A percentile compares a stretch with the other conserved stretches of the same genome.
These are phyloP conservation scores for Acanthurus lineatus DNA, from an alignment of 2,797 vertebrate species.

Conservation along the genomic window DNA sequence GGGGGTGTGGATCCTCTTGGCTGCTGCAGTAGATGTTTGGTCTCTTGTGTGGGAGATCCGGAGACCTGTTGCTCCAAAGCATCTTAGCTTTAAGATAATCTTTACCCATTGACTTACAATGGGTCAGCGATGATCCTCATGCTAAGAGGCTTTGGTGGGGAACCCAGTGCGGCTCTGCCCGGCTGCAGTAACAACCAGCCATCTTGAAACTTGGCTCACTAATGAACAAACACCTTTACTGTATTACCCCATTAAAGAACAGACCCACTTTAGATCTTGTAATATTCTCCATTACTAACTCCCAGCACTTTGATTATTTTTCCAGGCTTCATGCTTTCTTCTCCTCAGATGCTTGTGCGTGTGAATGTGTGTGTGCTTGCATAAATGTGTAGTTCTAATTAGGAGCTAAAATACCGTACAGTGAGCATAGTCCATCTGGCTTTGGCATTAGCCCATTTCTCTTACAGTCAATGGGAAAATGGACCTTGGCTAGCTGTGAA, in stretches of 20 bases:
- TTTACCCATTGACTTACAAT: conserved; percentile 68
- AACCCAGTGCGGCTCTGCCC: conserved; percentile 42
- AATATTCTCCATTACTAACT: conserved; percentile 38
- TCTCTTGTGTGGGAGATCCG: conserved; percentile 54
- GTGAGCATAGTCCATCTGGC: conserved; percentile 75
- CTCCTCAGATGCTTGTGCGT: conserved; percentile 32
- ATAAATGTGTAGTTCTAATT: conserved; percentile 71
- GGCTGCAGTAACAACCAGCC: conserved; percentile 42
- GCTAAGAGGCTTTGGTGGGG: conserved; percentile 69
- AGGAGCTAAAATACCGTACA: conserved; percentile 74
- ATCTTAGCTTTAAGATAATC: conserved; percentile 70
- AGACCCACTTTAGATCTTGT: conserved; percentile 50
- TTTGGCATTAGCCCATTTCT: conserved; percentile 76
- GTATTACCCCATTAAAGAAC: conserved; percentile 28
- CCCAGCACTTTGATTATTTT: conserved; percentile 65
- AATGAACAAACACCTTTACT: conserved; percentile 46
- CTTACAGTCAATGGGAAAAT: conserved; percentile 65
- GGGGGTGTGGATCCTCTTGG: conserved; percentile 37
- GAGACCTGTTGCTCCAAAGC: conserved; percentile 67
- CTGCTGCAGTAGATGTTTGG: conserved; percentile 44
- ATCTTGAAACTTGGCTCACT: conserved; percentile 45
- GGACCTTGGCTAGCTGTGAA: conserved; percentile 67
- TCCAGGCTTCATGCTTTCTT: conserved; percentile 66
- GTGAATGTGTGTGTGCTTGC: neutral
- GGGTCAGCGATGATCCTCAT: conserved; percentile 70